A percentile compares a stretch with the other conserved stretches of the same genome.
Evolutionary conservation across 1,140 invertebrate genomes (phyloP).

Genomic region (Penaeus chinensis): DNA sequence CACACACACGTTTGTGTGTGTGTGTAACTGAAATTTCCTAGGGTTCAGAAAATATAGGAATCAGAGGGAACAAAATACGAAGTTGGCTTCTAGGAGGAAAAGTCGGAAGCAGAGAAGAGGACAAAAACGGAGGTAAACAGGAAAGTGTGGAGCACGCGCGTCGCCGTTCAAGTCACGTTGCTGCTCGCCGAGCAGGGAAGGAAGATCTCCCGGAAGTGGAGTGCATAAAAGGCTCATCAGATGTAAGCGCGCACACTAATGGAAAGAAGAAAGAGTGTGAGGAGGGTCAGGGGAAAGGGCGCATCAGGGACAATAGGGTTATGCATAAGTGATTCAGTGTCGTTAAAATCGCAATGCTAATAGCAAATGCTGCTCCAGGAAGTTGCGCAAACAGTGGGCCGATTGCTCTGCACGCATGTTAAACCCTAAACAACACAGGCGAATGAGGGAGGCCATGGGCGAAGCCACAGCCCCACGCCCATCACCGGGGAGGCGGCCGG

Average conservation of each 20-base stretch:
- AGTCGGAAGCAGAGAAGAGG: background rate
- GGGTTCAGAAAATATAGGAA: background rate
- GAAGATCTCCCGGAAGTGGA: background rate
- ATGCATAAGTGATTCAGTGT: too few relatives aligned
- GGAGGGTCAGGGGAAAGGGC: background rate
- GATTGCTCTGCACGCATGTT: background rate
- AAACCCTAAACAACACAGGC: background rate
- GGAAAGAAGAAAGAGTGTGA: background rate
- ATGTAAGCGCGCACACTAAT: background rate
- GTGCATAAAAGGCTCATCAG: background rate
- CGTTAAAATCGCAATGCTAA: too few relatives aligned
- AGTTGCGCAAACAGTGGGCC: too few relatives aligned
- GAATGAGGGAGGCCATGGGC: background rate
- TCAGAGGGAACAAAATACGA: background rate
- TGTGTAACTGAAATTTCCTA: too few relatives aligned
- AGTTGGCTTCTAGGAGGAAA: background rate
- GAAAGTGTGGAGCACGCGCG: background rate
- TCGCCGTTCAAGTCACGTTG: background rate
- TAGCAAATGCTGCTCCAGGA: too few relatives aligned
- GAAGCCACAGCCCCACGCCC: background rate
- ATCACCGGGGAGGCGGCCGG: background rate
- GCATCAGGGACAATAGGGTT: background rate
- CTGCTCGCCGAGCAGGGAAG: background rate
- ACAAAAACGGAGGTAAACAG: background rate
- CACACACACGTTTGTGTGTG: too few relatives aligned